phyloP scores from a whole-genome alignment of 1,140 invertebrate species.

The Maniola jurtina region DNA sequence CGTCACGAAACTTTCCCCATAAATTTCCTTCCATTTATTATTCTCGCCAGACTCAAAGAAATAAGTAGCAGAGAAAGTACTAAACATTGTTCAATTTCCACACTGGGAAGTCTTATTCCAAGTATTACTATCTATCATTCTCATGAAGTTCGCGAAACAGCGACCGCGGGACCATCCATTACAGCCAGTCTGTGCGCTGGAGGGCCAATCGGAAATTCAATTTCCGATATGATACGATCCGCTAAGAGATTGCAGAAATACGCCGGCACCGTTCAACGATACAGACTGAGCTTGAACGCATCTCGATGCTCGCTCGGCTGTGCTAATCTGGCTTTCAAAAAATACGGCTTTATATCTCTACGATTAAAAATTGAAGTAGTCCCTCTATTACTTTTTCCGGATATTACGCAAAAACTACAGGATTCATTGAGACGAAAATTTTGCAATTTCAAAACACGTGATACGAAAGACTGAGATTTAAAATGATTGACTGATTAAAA shows the following conservation, averaged over 20 bases:
- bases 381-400: too few relatives aligned
- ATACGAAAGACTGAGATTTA: too few relatives aligned
- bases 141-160: constrained; percentile 46
- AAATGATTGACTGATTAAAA: too few relatives aligned
- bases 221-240: constrained; percentile 54
- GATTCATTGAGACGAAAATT: too few relatives aligned
- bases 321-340: constrained; percentile 23
- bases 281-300: constrained; percentile 39
- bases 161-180: constrained; percentile 49
- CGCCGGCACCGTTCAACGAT: constrained; percentile 37
- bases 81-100: constrained; percentile 28
- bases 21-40: constrained; percentile 7
- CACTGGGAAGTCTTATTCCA: constrained; percentile 28
- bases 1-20: constrained; percentile 1
- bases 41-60: constrained; percentile 1
- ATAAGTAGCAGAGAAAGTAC: constrained; percentile 4
- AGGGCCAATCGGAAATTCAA: constrained; percentile 68
- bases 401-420: too few relatives aligned
- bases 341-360: not conserved
- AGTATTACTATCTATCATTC: constrained; percentile 55
- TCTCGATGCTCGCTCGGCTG: constrained; percentile 32
- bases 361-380: too few relatives aligned
- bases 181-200: constrained; percentile 46
- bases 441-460: too few relatives aligned
- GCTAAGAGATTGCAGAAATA: constrained; percentile 65